Evolutionary conservation across 2,888 invertebrate species (phyloP), one percentile per base, ranked within the genome.

Genomic region (Dorcus parallelipipedus): DNA sequence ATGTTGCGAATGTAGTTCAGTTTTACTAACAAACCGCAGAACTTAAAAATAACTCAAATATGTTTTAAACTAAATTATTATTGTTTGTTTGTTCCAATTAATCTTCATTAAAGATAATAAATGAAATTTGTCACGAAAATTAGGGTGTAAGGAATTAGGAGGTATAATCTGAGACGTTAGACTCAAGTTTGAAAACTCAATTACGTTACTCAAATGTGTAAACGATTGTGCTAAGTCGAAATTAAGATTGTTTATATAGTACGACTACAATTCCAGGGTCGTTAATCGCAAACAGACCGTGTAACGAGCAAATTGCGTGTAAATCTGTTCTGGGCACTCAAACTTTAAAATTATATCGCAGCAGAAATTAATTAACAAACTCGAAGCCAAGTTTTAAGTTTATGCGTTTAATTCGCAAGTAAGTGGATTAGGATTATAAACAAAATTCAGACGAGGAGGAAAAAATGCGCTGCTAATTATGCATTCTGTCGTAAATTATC

Each of bases 281-380:
- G 59, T 63, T 65, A 65, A 67, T 67, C 64, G 63, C 62, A 62
- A 64, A 56, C 62, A 65, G 64, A 64, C 64, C 59, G 64, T 63
- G 63, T 64, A 64, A 64, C 63, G 63, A 67, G 65, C 63, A 64
- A 67, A 67, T 67, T 67, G 67, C 64, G 65, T 67, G 67, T 66
- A 66, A 67, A 67, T 67, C 67, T 67, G 67, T 64, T 67, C 59
- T 57, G 60, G 62, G 63, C 61, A 61, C 61, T 60, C 59, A 63
- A 67, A 65, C 61, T 66, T 67, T 62, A 66, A 66, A 67, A 66
- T 67, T 67, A 67, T 66, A 64, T 66, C 64, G 65, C 67, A 61
- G 63, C 61, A 57, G 65, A 67, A 67, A 67, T 67, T 67, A 67
- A 67, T 67, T 67, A 66, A 67, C 64, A 63, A 67, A 67, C 64